Evolutionary conservation across 2,888 invertebrate species (phyloP).

Genomic region (Dexiosoma caninum): DNA sequence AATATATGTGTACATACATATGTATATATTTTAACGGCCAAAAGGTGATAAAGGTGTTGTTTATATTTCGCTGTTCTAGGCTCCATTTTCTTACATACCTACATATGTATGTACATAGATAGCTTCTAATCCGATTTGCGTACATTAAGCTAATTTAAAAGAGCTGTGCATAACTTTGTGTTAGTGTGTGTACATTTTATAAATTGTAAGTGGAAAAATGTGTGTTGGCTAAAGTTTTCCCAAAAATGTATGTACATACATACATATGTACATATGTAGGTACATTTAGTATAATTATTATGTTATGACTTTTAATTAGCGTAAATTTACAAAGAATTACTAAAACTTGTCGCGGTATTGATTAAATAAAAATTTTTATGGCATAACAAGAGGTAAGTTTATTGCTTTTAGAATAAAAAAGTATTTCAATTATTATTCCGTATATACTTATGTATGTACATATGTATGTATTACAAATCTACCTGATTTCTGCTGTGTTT

Average conservation of each 20-base stretch:
- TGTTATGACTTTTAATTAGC: constrained; percentile 31
- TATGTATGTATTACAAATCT: no score
- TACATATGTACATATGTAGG: no score
- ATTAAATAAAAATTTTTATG: constrained; percentile 9
- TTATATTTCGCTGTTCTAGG: constrained; percentile 30
- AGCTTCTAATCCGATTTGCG: constrained; percentile 74
- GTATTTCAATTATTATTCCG: not conserved
- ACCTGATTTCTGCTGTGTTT: no score
- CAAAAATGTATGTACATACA: not conserved
- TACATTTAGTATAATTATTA: constrained; percentile 11
- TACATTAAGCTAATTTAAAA: constrained; percentile 71
- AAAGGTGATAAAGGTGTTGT: not conserved
- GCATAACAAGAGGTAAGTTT: constrained; percentile 33
- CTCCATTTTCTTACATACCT: constrained; percentile 28
- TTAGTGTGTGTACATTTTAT: not conserved
- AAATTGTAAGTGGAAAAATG: not conserved
- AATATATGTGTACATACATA: not conserved
- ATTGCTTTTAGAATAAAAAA: not conserved
- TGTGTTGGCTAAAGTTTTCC: constrained; percentile 15
- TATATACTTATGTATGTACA: no score
- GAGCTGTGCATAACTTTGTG: not conserved
- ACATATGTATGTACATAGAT: no score
- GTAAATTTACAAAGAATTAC: constrained; percentile 6
- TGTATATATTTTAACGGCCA: not conserved
- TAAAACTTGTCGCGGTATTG: constrained; percentile 3